phyloP scores from a whole-genome alignment of 2,888 invertebrate species.

The Drosophila nr. perissopoda region DNA sequence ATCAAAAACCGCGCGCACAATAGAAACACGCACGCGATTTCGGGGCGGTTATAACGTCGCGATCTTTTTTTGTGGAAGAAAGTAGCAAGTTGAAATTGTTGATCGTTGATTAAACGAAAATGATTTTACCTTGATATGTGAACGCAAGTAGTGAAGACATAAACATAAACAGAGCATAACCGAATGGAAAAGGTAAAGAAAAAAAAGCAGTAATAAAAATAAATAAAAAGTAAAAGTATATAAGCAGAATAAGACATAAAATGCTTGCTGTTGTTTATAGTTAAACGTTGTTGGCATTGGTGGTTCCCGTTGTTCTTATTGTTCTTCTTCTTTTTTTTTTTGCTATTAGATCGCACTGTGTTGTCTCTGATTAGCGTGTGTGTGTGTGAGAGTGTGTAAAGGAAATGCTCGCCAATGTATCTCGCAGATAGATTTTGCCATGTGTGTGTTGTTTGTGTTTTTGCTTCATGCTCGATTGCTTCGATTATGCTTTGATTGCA shows the following conservation, averaged over 20 bases:
- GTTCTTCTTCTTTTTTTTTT: constrained; percentile 6
- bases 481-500: constrained; percentile 72
- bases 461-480: constrained; percentile 70
- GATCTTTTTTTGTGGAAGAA: constrained; percentile 35
- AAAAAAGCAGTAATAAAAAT: constrained; percentile 3
- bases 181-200: constrained; percentile 40
- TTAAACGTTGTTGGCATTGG: constrained; percentile 24
- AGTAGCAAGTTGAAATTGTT: constrained; percentile 26
- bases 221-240: constrained; percentile 7
- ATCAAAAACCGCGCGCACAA: constrained; percentile 26
- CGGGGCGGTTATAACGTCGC: constrained; percentile 40
- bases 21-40: constrained; percentile 49
- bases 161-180: constrained; percentile 22
- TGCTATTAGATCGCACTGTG: constrained; percentile 46
- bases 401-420: constrained; percentile 60
- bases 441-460: constrained; percentile 7
- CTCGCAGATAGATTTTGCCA: constrained; percentile 46
- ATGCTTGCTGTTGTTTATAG: constrained; percentile 44
- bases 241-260: constrained; percentile 40
- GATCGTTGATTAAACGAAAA: constrained; percentile 15
- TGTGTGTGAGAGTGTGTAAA: constrained; percentile 32
- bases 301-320: constrained; percentile 23
- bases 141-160: constrained; percentile 9
- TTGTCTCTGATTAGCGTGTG: constrained; percentile 30
- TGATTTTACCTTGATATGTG: constrained; percentile 32